A percentile compares a stretch with the other conserved stretches of the same genome.
Evolutionary conservation across 2,888 invertebrate species (phyloP).

Genomic region (Erebia aethiops): DNA sequence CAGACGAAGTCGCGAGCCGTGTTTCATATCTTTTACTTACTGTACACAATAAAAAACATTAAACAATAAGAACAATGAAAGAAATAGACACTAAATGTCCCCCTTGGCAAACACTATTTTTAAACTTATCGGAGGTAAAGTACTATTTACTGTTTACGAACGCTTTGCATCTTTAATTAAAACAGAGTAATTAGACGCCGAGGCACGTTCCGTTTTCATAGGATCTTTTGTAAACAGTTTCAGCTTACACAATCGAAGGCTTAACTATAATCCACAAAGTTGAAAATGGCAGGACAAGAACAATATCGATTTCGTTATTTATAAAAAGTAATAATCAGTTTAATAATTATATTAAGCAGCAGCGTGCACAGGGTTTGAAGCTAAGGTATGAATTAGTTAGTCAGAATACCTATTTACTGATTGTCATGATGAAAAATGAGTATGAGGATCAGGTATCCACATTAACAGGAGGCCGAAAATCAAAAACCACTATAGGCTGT

Average conservation of each 20-base stretch:
- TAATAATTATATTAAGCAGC: no score
- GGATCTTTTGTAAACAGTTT: constrained; percentile 9
- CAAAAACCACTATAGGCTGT: no score
- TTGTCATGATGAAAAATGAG: no score
- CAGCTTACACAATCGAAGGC: constrained; percentile 18
- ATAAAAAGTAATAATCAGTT: background rate
- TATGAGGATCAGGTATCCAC: no score
- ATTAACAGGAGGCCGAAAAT: no score
- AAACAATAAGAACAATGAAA: background rate
- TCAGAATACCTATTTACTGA: no score
- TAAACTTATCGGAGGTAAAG: background rate
- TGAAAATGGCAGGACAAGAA: background rate
- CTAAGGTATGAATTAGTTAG: no score
- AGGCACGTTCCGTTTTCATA: constrained; percentile 14
- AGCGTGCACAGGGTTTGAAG: no score
- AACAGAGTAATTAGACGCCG: constrained; percentile 13
- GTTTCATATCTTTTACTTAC: no score
- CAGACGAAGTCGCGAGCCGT: no score
- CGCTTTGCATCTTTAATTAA: constrained; percentile 13
- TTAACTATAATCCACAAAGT: background rate
- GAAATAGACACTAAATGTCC: background rate
- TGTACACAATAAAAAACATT: no score
- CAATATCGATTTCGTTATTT: background rate
- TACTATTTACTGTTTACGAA: constrained; percentile 7
- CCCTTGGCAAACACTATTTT: background rate